Evolutionary conservation across 1,140 invertebrate genomes (phyloP).

Genomic region (Phymorhynchus buccinoides): DNA sequence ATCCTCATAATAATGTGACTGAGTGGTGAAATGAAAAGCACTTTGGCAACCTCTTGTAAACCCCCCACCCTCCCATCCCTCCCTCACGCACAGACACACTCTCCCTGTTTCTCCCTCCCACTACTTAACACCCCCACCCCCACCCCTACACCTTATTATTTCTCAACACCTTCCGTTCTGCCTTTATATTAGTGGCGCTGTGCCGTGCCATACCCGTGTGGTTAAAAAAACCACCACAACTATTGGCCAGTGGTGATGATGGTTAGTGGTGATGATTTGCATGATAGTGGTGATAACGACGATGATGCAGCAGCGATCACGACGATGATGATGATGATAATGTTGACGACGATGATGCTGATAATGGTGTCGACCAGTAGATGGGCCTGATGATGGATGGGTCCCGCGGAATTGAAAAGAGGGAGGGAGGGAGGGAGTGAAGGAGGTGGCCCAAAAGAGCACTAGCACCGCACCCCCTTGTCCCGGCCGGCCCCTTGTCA

Average conservation of each 20-base stretch:
- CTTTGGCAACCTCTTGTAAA: not conserved
- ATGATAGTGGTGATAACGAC: not conserved
- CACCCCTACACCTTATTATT: not conserved
- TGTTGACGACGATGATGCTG: not conserved
- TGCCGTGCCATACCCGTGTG: not conserved
- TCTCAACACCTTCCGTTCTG: not conserved
- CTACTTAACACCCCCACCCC: not conserved
- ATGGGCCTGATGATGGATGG: slow-evolving; percentile 2
- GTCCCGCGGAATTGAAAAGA: too few species aligned
- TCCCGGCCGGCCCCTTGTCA: slow-evolving; percentile 6
- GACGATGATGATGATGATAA: not conserved
- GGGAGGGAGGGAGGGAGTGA: too few species aligned
- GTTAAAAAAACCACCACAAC: not conserved
- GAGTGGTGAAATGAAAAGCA: not conserved
- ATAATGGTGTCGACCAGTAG: not conserved
- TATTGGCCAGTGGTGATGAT: not conserved
- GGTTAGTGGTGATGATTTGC: not conserved
- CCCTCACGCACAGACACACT: not conserved
- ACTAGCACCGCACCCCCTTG: slow-evolving; percentile 24
- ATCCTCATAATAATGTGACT: not conserved
- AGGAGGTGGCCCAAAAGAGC: slow-evolving; percentile 29
- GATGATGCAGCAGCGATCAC: not conserved
- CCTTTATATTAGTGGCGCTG: not conserved
- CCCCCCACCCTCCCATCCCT: too few species aligned
- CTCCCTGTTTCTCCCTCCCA: not conserved